Percentiles rank a stretch among this genome's conserved stretches.
Conservation (phyloP, 2,888 invertebrate species). For the Oscheius sp. region DNA sequence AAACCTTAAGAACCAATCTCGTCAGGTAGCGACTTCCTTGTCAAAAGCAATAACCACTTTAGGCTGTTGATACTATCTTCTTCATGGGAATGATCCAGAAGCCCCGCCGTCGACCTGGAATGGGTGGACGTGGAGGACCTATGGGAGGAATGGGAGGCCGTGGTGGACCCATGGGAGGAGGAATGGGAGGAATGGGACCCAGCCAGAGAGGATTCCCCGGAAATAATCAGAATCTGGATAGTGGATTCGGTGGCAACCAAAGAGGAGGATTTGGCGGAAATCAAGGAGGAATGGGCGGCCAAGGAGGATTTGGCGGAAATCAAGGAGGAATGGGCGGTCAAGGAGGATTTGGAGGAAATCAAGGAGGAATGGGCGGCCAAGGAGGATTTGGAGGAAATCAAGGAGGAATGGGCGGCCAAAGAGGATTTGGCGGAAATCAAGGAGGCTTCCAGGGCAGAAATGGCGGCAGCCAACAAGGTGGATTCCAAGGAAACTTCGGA, state of each 20-base stretch:
- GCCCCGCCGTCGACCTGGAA: slow-evolving; percentile 9
- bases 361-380: too few species aligned
- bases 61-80: slow-evolving; percentile 1
- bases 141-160: neutral
- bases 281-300: slow-evolving; percentile 16
- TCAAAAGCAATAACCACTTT: neutral
- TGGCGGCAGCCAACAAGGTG: too few species aligned
- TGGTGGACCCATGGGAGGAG: neutral
- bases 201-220: neutral
- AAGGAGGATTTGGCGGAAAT: slow-evolving; percentile 15
- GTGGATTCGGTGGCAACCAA: neutral
- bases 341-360: neutral
- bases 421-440: neutral
- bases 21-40: neutral
- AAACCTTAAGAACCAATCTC: slow-evolving; percentile 35
- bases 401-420: too few species aligned
- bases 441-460: neutral
- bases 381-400: too few species aligned
- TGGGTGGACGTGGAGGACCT: neutral
- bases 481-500: neutral
- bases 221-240: too few species aligned
- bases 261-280: slow-evolving; percentile 21
- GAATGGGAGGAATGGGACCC: neutral
- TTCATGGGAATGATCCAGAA: neutral
- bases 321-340: slow-evolving; percentile 15